Percentiles rank a stretch among this genome's conserved stretches.
Evolutionary conservation across 2,888 invertebrate species (phyloP).

Genomic region (Silvanus unidentatus): DNA sequence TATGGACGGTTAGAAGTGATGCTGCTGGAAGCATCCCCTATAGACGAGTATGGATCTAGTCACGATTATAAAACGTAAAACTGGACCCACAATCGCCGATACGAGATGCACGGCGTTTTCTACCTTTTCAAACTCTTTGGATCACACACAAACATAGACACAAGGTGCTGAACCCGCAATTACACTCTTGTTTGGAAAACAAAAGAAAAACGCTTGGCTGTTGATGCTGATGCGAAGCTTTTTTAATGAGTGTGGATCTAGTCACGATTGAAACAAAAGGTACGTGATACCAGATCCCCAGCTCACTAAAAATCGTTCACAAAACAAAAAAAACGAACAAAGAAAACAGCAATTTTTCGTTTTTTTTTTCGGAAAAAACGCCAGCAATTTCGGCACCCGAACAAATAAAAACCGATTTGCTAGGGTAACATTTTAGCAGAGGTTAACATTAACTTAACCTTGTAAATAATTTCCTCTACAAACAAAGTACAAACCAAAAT

Average conservation of each 20-base stretch:
- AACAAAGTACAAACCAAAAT: conserved; percentile 19
- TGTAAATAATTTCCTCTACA: conserved; percentile 25
- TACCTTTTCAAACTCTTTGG: too few species aligned
- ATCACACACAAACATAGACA: too few species aligned
- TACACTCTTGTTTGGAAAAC: not conserved
- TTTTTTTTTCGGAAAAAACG: conserved; percentile 4
- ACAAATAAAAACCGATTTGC: conserved; percentile 15
- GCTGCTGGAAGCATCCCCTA: conserved; percentile 48
- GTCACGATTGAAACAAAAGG: conserved; percentile 56
- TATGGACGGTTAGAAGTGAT: too few species aligned
- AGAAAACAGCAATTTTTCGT: too few species aligned
- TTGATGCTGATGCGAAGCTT: conserved; percentile 30
- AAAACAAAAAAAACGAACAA: conserved; percentile 11
- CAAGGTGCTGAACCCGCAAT: too few species aligned
- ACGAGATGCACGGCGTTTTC: conserved; percentile 50
- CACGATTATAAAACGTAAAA: conserved; percentile 61
- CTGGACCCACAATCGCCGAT: conserved; percentile 75
- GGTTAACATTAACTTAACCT: conserved; percentile 29
- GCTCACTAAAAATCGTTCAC: conserved; percentile 57
- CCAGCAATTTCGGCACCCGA: too few species aligned
- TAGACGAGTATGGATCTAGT: conserved; percentile 90
- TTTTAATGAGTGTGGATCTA: conserved; percentile 87
- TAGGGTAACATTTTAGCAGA: conserved; percentile 17
- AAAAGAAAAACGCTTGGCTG: not conserved
- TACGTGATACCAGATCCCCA: conserved; percentile 65